Conservation (phyloP, 2,113 vertebrate species). For the Siniperca knerii region DNA sequence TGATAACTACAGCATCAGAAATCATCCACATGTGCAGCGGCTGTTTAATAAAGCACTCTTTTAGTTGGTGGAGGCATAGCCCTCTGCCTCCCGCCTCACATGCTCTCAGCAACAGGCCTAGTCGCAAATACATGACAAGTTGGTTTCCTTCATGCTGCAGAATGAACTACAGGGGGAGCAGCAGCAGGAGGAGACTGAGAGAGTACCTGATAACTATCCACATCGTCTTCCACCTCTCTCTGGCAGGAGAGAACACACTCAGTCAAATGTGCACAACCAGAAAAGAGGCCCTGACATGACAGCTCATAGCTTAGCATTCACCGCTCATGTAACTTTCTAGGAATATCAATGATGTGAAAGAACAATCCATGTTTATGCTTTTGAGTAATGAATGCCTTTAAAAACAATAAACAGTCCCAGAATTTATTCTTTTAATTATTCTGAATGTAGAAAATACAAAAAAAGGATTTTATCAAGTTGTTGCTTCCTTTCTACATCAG, state of each 20-base stretch:
- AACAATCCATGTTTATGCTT: neutral
- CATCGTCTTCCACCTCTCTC: slow-evolving; percentile 95
- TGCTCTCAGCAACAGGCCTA: slow-evolving; percentile 62
- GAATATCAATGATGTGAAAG: neutral
- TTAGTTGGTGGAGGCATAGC: slow-evolving; percentile 43
- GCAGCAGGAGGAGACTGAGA: slow-evolving; percentile 81
- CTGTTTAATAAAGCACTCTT: slow-evolving; percentile 71
- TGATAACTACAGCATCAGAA: slow-evolving; percentile 59
- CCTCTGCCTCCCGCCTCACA: slow-evolving; percentile 49
- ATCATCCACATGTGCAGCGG: slow-evolving; percentile 57
- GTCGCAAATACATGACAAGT: slow-evolving; percentile 75
- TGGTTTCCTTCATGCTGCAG: slow-evolving; percentile 90
- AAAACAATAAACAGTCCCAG: neutral
- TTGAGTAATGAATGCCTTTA: neutral
- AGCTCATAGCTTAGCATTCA: slow-evolving; percentile 29
- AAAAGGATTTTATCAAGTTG: neutral
- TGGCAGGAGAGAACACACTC: slow-evolving; percentile 94
- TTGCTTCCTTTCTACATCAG: slow-evolving; percentile 18
- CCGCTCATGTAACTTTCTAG: slow-evolving; percentile 5
- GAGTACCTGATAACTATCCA: slow-evolving; percentile 99
- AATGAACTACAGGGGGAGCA: slow-evolving; percentile 83
- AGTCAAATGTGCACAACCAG: slow-evolving; percentile 82
- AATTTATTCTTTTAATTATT: neutral
- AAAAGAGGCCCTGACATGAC: slow-evolving; percentile 25
- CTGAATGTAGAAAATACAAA: neutral